Conservation (phyloP, 2,797 vertebrate genomes). For the Graptemys geographica region DNA sequence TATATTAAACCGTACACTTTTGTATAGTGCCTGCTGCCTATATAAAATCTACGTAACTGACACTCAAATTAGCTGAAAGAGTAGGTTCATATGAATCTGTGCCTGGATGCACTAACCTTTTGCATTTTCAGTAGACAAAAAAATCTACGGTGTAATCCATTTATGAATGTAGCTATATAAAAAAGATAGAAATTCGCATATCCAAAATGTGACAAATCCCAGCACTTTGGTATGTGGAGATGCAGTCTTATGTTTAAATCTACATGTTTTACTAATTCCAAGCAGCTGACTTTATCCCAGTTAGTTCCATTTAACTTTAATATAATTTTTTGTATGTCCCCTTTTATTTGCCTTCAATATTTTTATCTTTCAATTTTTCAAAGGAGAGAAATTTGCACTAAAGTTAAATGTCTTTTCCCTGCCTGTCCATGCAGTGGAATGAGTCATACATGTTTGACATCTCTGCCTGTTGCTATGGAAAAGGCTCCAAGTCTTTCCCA, state of each 20-base stretch:
- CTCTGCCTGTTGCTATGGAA: slow-evolving; percentile 17
- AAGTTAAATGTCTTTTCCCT: background rate
- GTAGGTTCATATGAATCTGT: background rate
- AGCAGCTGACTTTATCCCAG: background rate
- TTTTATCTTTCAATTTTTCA: background rate
- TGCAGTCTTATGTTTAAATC: background rate
- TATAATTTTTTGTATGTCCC: slow-evolving; percentile 7
- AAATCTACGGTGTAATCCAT: background rate
- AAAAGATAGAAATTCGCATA: background rate
- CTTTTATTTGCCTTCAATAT: slow-evolving; percentile 5
- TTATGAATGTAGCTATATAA: background rate
- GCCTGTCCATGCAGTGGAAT: background rate
- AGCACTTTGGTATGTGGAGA: background rate
- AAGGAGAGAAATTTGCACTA: background rate
- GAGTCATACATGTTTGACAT: slow-evolving; percentile 9
- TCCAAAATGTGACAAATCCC: background rate
- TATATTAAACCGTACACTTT: background rate
- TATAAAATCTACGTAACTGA: background rate
- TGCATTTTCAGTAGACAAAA: background rate
- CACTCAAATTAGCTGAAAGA: background rate
- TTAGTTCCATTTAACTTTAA: slow-evolving; percentile 37
- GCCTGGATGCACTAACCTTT: background rate
- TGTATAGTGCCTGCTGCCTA: background rate
- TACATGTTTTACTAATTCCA: slow-evolving; percentile 21
- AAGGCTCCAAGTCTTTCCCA: background rate